phyloP scores from a whole-genome alignment of 1,140 invertebrate genomes.

The Sesamia nonagrioides region DNA sequence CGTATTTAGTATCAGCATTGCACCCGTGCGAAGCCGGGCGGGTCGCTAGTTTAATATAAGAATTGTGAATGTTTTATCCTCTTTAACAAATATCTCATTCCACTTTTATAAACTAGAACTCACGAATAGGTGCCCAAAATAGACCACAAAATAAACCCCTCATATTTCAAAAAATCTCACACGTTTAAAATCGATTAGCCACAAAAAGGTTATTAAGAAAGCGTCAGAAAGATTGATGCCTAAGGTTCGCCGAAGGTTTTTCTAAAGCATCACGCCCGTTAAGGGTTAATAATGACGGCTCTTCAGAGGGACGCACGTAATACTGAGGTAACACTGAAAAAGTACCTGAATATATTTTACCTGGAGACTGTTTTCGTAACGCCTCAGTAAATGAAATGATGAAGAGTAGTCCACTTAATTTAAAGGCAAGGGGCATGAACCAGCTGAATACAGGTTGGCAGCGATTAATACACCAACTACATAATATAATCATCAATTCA shows the following conservation, averaged over 20 bases:
- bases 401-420: background rate
- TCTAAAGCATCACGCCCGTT: constrained; percentile 44
- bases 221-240: constrained; percentile 55
- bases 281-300: constrained; percentile 56
- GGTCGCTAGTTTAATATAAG: no score
- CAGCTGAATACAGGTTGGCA: no score
- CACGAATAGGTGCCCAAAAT: background rate
- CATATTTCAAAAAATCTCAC: constrained; percentile 19
- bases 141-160: background rate
- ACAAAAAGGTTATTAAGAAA: constrained; percentile 53
- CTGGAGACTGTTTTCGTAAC: constrained; percentile 43
- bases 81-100: no score
- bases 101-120: no score
- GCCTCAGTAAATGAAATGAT: constrained; percentile 24
- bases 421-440: background rate
- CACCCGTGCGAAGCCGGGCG: no score
- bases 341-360: constrained; percentile 53
- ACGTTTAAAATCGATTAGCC: constrained; percentile 53
- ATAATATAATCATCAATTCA: no score
- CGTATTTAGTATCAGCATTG: no score
- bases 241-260: constrained; percentile 37
- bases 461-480: no score
- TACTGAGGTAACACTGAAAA: constrained; percentile 56
- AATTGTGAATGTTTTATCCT: no score
- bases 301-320: constrained; percentile 37